These are phyloP conservation scores for Acheta domesticus DNA, from an alignment of 2,888 invertebrate species.

Conservation along the genomic window DNA sequence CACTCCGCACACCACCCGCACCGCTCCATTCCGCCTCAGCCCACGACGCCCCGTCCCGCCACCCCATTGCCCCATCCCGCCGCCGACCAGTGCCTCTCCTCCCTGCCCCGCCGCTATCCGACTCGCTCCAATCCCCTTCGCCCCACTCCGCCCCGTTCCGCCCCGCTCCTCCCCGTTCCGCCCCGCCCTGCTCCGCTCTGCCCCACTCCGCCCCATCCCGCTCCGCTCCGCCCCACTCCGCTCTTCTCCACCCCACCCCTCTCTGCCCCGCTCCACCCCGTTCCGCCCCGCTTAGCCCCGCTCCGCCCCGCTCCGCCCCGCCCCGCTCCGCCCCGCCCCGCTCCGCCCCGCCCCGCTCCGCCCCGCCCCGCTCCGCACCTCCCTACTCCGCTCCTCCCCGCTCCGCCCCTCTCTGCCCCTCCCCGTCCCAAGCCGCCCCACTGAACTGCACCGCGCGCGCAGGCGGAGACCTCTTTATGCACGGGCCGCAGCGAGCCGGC, in stretches of 20 bases:
- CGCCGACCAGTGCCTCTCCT: neutral
- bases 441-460: no score
- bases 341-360: neutral
- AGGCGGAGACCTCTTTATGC: neutral
- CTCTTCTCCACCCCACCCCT: neutral
- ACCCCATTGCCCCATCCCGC: neutral
- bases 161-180: neutral
- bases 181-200: neutral
- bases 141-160: neutral
- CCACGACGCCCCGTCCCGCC: neutral
- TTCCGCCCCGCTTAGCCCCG: neutral
- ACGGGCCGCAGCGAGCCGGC: neutral
- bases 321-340: neutral
- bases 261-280: fast-evolving
- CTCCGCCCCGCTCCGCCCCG: neutral
- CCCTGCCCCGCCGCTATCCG: no score
- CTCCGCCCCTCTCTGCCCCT: neutral
- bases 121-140: neutral
- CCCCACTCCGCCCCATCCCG: neutral
- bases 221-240: neutral
- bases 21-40: neutral
- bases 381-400: neutral
- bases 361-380: neutral
- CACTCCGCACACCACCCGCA: no score
- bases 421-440: neutral